Evolutionary conservation across 1,140 invertebrate species (phyloP), one percentile per base, ranked within the genome.

Genomic region (Drosophila hydei): DNA sequence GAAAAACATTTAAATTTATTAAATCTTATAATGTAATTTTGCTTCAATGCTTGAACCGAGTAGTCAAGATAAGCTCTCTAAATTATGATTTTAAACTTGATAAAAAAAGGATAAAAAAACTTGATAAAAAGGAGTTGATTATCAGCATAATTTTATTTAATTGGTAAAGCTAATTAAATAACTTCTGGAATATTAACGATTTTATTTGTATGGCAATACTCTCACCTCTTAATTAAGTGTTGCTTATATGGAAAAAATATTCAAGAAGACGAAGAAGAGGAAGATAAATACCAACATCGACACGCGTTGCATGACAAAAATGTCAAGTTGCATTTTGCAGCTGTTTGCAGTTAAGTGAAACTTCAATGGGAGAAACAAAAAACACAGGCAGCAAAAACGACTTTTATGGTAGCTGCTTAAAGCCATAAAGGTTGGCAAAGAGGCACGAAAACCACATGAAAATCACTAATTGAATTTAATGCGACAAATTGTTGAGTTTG

Each of bases 341-440:
- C 60, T 64, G 64, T 75, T 75, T 75, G 71, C 77, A 78, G 56
- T 36, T 70, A 70, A 84, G 80, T 84, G 76, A 84, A 83, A 83
- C 72, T 83, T 61, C 71, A 81, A 61, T 62, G 40, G 38, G 48
- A 67, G 73, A 77, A 8, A 59, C 52, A 47, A 47, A 16, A 54
- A 19, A 59, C 27, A 50, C 30, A 33, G 3, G 30, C 30, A 33
- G 12, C 9, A 33, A 33, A 33, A 33, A 33, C 30, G 30, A 59
- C 70, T 73, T 85, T 83, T 85, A 73, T 77, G 62, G 68, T 19
- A 68, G 69, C 59, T 64, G 48, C 54, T 50, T 36, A 67, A 47
- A 45, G 33, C 50, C 64, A 63, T 70, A 70, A 79, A 79, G 54
- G 69, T 74, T 62, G 63, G 12, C 51, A 33, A 33, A 33, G 9